Evolutionary conservation across 2,797 vertebrate genomes (phyloP), one percentile per base, ranked within the genome.

Genomic region (Crenuchus spilurus): DNA sequence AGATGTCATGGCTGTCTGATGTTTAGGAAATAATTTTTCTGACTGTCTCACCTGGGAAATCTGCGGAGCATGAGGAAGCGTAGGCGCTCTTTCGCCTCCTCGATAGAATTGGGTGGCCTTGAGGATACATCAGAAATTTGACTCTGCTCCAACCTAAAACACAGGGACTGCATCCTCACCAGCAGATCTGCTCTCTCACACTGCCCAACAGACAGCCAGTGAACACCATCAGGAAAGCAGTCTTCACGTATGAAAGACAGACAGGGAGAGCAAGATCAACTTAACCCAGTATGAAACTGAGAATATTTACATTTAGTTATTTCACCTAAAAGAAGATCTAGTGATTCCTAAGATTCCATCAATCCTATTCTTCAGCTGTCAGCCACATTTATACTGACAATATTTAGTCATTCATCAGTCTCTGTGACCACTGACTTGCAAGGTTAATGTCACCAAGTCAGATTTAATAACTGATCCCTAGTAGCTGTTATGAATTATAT

Each of bases 181-280:
- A 99, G 90, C 44, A 99, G 91, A 31, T 95, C 95, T 13, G 95
- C 85, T 84, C 96, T 95, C 77, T 99, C 97, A 83, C 97, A 92
- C 81, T 98, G 96, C 57, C 98, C 98, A 30, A 99, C 85, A 70
- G 96, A 96, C 79, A 99, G 84, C 98, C 98, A 99, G 61, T 98
- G 93, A 67, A 99, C 88, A 28, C 98, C 97, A 68, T 92, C 94
- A 13, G 97, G 95, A 80, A 98, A 99, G 75, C 85, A 97, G 65
- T 87, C 98, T 99, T 81, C n/a, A 72, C 24, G 64, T 4, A 58
- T 9, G 18, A 58, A 16, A 60, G 11, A 22, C 41, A 20, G 20
- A 52, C 39, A 22, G n/a, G 4, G 6, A 18, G 9, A 10, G 16
- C 11, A 33, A 22, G 11, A 11, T 4, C n/a, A n/a, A n/a, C n/a